Evolutionary conservation across 2,113 vertebrate species (phyloP), one percentile per base, ranked within the genome.

Genomic region (Neolamprologus devosi): DNA sequence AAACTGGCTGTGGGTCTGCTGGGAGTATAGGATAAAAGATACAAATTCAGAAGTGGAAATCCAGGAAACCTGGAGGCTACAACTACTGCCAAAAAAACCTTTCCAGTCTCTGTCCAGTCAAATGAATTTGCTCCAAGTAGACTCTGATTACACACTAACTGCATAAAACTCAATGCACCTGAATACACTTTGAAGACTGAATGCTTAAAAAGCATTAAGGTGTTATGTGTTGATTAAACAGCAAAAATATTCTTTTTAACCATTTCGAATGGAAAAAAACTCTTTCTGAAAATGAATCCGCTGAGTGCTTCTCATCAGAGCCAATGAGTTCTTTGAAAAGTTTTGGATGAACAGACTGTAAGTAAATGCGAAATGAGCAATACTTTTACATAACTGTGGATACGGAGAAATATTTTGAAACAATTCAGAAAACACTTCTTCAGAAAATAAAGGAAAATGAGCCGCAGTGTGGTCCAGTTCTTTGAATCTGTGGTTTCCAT

Each of bases 401-500:
- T 23, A 9, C 35, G 1, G 19, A 14, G 2, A 4, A 3, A 68
- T 40, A 0, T 6, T 68, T 3, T 40, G 35, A 40, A 68, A 68
- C 63, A 68, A 65, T 68, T 37, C 63, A 68, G 63, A 33, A 35
- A 35, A 19, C 58, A 19, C 9, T 33, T 30, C 5, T 30, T 60
- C 57, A 30, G 57, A 37, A 65, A 12, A 35, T 65, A 35, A 11
- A 8, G 30, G 17, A 65, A 35, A 63, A 35, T 35, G 60, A 12
- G 6, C 60, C 0, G 2, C 9, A 0, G 16, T 63, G 2, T 68
- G 0, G 19, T 68, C 35, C 35, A 40, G 19, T 40, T 40, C 33
- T 40, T 0, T 68, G 63, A 68, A 21, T 13, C 19, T 68, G 33
- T 37, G 33, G 11, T 68, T 68, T 68, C 33, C 63, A 68, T 40